Conservation (phyloP, 92 coral and sea anemone genomes). For the Phenganax subtilis region DNA sequence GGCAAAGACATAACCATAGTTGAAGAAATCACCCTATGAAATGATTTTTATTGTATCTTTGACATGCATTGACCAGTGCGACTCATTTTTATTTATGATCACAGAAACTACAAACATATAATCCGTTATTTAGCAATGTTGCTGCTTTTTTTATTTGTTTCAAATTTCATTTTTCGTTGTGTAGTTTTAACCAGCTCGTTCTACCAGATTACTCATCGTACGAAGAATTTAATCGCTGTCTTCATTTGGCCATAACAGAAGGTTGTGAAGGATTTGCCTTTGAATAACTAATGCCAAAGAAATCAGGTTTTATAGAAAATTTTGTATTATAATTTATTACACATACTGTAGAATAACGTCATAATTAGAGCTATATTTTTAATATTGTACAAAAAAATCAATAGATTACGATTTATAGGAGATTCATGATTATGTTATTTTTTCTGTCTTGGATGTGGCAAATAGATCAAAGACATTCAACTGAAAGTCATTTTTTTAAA, state of each 20-base stretch:
- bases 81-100: no score
- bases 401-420: not conserved
- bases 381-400: not conserved
- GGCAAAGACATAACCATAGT: no score
- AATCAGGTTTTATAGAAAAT: not conserved
- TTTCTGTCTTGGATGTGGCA: no score
- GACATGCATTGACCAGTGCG: no score
- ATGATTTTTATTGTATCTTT: no score
- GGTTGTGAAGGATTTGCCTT: constrained; percentile 97
- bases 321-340: not conserved
- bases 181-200: constrained; percentile 89
- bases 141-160: not conserved
- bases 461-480: no score
- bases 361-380: constrained; percentile 9
- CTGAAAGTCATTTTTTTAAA: not conserved
- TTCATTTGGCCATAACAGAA: constrained; percentile 79
- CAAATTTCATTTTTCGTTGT: not conserved
- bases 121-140: not conserved
- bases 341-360: not conserved
- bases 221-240: constrained; percentile 78
- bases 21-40: no score
- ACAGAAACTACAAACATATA: not conserved
- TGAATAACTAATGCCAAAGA: constrained; percentile 27
- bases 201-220: constrained; percentile 81
- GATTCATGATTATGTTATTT: not conserved